Conservation (phyloP, 2,113 vertebrate species). For the Chaetorhynchus papuensis region DNA sequence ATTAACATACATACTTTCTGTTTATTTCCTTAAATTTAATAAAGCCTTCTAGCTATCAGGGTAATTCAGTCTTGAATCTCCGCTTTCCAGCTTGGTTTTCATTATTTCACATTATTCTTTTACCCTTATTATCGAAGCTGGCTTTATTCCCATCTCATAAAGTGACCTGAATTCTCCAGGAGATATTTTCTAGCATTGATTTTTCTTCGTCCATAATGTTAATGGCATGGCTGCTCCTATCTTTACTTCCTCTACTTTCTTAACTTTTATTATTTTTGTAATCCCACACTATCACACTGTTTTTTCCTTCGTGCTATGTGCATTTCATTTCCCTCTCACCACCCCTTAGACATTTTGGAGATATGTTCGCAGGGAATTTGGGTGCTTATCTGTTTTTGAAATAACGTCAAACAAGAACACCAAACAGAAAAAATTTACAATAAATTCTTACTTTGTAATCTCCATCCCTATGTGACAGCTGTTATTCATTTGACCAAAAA, state of each 20-base stretch:
- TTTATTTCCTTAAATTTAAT: conserved; percentile 41
- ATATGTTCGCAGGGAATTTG: background rate
- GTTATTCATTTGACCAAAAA: background rate
- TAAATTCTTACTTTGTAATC: background rate
- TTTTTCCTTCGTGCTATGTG: background rate
- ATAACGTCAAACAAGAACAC: background rate
- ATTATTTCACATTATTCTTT: conserved; percentile 25
- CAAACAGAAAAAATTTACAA: background rate
- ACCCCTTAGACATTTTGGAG: background rate
- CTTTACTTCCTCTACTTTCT: background rate
- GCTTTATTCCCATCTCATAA: conserved; percentile 48
- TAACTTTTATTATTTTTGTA: conserved; percentile 5
- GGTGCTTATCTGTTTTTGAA: background rate
- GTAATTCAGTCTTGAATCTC: conserved; percentile 17
- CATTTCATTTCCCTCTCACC: background rate
- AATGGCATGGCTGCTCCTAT: background rate
- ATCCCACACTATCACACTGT: background rate
- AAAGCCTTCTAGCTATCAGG: background rate
- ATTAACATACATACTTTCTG: background rate
- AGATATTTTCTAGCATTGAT: conserved; percentile 34
- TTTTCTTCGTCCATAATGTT: background rate
- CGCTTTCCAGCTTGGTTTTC: background rate
- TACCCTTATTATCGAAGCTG: background rate
- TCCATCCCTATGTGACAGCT: background rate
- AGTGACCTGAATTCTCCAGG: background rate